These are phyloP conservation scores for Otolemur garnettii DNA, from an alignment of 2,113 vertebrate species.

Conservation along the genomic window DNA sequence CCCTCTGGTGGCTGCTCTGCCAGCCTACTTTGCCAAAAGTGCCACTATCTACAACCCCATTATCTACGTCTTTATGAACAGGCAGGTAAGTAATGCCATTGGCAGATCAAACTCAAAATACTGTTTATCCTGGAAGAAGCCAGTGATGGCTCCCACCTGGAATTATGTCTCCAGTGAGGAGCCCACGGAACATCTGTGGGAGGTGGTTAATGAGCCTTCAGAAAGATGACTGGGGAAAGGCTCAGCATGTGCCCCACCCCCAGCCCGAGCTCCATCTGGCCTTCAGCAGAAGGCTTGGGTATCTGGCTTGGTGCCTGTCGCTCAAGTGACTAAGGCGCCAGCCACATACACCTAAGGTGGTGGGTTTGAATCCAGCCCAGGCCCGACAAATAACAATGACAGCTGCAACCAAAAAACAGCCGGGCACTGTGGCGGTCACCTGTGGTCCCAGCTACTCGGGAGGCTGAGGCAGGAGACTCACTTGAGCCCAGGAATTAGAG, in stretches of 20 bases:
- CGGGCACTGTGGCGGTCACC: no score
- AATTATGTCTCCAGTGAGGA: not conserved
- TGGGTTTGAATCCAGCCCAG: no score
- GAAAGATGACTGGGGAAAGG: not conserved
- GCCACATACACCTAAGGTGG: no score
- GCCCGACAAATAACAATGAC: no score
- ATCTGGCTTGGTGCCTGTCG: no score
- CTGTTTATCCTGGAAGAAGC: not conserved
- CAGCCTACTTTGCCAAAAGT: conserved; percentile 95
- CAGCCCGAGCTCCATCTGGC: not conserved
- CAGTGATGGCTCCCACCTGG: not conserved
- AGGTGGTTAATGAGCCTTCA: not conserved
- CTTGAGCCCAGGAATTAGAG: no score
- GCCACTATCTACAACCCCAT: conserved; percentile 95
- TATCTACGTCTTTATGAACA: conserved; percentile 96
- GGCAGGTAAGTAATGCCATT: conserved; percentile 88
- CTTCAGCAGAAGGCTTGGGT: not conserved
- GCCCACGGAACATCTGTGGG: not conserved
- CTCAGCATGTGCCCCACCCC: not conserved
- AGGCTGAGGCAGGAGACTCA: no score
- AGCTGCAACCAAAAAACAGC: no score
- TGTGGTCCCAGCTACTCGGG: no score
- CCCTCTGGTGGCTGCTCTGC: conserved; percentile 91
- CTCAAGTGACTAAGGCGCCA: no score
- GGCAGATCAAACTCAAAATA: not conserved